These are phyloP conservation scores for Erythrolamprus reginae DNA, from an alignment of 2,113 vertebrate genomes.

Conservation along the genomic window DNA sequence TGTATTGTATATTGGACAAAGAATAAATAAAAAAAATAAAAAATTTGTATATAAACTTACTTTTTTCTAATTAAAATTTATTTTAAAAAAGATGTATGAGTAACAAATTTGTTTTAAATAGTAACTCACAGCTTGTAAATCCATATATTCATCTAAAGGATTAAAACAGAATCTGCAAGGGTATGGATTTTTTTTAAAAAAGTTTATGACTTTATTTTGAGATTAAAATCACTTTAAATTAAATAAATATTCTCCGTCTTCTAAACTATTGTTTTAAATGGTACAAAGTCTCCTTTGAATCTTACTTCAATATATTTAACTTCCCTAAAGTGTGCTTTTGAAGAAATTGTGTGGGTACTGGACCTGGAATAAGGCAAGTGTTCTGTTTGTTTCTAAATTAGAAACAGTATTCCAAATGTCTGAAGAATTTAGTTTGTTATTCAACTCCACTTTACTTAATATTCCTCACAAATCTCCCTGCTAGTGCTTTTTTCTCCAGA, in stretches of 20 bases:
- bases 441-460: not conserved
- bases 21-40: too few species aligned
- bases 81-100: not conserved
- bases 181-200: not conserved
- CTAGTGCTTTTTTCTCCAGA: not conserved
- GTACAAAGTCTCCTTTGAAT: slow-evolving; percentile 48
- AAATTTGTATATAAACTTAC: too few species aligned
- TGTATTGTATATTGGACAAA: too few species aligned
- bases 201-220: not conserved
- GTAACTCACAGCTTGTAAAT: slow-evolving; percentile 7
- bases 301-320: slow-evolving; percentile 47
- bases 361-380: slow-evolving; percentile 64
- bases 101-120: not conserved
- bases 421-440: slow-evolving; percentile 42
- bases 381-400: slow-evolving; percentile 68
- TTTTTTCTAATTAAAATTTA: too few species aligned
- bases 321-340: slow-evolving; percentile 51
- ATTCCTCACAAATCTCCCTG: not conserved
- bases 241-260: not conserved
- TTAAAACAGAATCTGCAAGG: not conserved
- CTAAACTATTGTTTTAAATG: slow-evolving; percentile 21
- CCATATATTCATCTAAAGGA: not conserved
- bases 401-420: slow-evolving; percentile 64
- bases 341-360: slow-evolving; percentile 67
- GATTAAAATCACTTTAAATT: not conserved